A percentile compares a stretch with the other conserved stretches of the same genome.
phyloP scores from a whole-genome alignment of 1,140 invertebrate species.

The Drosophila repleta region DNA sequence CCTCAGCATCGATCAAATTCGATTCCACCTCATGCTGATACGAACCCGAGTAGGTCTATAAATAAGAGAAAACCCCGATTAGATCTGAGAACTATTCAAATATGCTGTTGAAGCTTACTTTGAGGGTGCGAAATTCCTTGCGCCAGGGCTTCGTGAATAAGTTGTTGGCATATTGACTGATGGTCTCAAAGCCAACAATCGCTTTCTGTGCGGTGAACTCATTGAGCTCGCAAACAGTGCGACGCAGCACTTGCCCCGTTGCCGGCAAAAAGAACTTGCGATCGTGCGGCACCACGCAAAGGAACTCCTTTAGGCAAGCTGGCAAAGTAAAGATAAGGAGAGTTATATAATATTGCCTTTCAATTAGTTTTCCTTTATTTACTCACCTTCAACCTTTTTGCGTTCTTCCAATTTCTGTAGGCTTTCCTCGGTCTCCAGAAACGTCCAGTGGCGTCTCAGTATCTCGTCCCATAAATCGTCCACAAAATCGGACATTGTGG shows the following conservation, averaged over 20 bases:
- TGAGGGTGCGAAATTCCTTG: conserved; percentile 91
- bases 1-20: conserved; percentile 90
- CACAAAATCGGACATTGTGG: conserved; percentile 80
- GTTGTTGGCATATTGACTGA: conserved; percentile 93
- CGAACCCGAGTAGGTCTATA: conserved; percentile 92
- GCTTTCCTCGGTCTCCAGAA: conserved; percentile 91
- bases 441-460: conserved; percentile 89
- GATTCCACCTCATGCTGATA: conserved; percentile 94
- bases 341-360: background rate
- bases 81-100: background rate
- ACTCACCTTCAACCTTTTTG: conserved; percentile 89
- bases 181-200: conserved; percentile 91
- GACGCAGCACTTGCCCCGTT: conserved; percentile 89
- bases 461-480: conserved; percentile 87
- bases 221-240: conserved; percentile 87
- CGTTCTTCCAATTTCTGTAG: conserved; percentile 89
- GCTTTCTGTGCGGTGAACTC: conserved; percentile 93
- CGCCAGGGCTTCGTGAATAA: conserved; percentile 94
- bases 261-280: conserved; percentile 91
- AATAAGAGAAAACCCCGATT: conserved; percentile 10
- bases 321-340: conserved; percentile 15
- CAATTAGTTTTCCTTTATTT: too few relatives aligned
- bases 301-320: conserved; percentile 91
- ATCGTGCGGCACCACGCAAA: conserved; percentile 91
- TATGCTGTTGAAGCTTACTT: conserved; percentile 85